Conservation (phyloP, 2,113 vertebrate genomes). For the Alethe diademata region DNA sequence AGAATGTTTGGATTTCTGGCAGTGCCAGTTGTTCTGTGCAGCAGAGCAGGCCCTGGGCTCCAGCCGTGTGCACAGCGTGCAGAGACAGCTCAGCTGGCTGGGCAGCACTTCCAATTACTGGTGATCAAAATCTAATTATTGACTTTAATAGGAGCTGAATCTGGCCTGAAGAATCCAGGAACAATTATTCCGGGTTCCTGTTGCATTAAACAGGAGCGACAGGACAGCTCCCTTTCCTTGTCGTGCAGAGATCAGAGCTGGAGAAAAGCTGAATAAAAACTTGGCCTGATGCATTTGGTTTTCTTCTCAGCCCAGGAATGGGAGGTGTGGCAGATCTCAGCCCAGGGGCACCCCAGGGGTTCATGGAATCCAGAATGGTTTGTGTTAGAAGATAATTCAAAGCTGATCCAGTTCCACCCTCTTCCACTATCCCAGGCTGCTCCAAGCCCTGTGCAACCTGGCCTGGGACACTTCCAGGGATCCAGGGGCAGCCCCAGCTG, state of each 20-base stretch:
- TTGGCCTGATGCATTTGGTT: neutral
- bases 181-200: neutral
- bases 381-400: neutral
- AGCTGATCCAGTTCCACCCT: neutral
- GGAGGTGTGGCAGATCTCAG: neutral
- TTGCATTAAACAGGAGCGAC: neutral
- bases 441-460: fast-evolving
- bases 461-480: neutral
- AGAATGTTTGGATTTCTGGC: fast-evolving
- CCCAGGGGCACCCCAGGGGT: neutral
- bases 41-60: neutral
- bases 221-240: neutral
- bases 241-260: neutral
- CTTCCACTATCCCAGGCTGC: fast-evolving
- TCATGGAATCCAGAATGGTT: neutral
- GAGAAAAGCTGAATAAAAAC: neutral
- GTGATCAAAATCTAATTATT: slow-evolving; percentile 54
- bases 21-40: neutral
- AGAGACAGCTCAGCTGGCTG: slow-evolving; percentile 32
- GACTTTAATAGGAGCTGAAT: slow-evolving; percentile 30
- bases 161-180: neutral
- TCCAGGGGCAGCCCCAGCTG: neutral
- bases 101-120: slow-evolving; percentile 48
- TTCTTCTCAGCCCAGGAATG: neutral
- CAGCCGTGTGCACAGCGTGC: neutral